phyloP scores from a whole-genome alignment of 2,113 vertebrate genomes.

The Neolamprologus devosi region DNA sequence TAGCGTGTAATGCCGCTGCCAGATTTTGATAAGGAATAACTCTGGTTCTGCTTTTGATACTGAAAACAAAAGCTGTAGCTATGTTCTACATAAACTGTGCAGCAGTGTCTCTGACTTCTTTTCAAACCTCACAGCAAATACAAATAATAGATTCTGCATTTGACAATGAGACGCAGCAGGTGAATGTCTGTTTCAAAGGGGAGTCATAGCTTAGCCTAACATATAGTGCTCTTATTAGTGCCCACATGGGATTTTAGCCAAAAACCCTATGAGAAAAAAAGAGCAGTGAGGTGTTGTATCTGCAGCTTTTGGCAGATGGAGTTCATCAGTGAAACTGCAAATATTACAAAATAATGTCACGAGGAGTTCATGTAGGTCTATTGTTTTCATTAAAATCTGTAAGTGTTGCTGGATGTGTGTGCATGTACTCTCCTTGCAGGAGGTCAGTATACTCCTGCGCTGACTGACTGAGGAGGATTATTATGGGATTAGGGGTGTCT shows the following conservation, averaged over 20 bases:
- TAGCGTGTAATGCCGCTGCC: neutral
- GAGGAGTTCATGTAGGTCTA: neutral
- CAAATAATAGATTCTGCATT: neutral
- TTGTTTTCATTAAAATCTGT: neutral
- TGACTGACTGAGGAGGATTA: conserved; percentile 57
- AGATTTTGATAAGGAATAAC: neutral
- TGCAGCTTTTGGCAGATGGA: neutral
- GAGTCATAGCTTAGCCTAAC: neutral
- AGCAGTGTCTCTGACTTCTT: neutral
- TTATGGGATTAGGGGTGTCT: conserved; percentile 66
- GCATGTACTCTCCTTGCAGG: conserved; percentile 25
- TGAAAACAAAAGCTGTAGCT: neutral
- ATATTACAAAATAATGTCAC: neutral
- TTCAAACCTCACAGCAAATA: neutral
- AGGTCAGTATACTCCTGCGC: conserved; percentile 50
- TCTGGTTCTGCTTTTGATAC: neutral
- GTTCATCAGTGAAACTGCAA: neutral
- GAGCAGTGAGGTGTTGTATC: neutral
- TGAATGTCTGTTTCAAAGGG: neutral
- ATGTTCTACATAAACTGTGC: neutral
- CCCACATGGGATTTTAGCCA: neutral
- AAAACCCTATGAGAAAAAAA: neutral
- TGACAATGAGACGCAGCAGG: neutral
- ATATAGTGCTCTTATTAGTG: neutral
- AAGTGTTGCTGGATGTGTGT: neutral